Evolutionary conservation across 2,797 vertebrate species (phyloP).

Genomic region (Anableps anableps): DNA sequence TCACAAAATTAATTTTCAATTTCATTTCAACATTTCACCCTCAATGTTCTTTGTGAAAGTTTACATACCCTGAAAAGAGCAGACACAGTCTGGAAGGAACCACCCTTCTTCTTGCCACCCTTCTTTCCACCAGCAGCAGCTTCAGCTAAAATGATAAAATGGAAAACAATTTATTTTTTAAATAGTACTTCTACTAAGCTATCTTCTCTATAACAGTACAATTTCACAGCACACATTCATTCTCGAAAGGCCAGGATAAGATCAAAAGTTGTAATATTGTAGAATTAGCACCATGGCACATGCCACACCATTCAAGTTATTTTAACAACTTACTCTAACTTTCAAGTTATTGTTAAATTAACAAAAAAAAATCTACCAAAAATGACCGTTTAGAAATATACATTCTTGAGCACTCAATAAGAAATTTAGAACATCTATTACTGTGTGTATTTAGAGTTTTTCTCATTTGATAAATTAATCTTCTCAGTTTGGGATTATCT

Average conservation of each 20-base stretch:
- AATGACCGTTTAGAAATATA: too few relatives aligned
- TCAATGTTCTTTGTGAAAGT: constrained; percentile 46
- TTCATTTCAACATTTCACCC: too few relatives aligned
- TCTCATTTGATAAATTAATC: not conserved
- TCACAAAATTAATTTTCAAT: not conserved
- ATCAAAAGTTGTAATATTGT: not conserved
- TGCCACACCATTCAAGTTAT: too few relatives aligned
- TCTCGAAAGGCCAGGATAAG: not conserved
- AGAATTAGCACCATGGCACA: too few relatives aligned
- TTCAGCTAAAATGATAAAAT: not conserved
- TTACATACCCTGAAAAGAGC: constrained; percentile 83
- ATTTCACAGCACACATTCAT: not conserved
- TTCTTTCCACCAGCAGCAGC: constrained; percentile 45
- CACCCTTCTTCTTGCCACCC: constrained; percentile 87
- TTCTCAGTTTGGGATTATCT: not conserved
- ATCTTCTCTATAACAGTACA: not conserved
- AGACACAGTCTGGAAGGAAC: constrained; percentile 88
- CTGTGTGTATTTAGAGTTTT: not conserved
- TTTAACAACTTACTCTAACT: too few relatives aligned
- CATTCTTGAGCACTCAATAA: too few relatives aligned
- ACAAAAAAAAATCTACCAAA: too few relatives aligned
- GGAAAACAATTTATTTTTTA: not conserved
- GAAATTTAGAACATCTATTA: too few relatives aligned
- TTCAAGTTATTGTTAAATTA: too few relatives aligned
- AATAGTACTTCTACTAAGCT: not conserved